Evolutionary conservation across 2,113 vertebrate genomes (phyloP).

Genomic region (Podiceps cristatus): DNA sequence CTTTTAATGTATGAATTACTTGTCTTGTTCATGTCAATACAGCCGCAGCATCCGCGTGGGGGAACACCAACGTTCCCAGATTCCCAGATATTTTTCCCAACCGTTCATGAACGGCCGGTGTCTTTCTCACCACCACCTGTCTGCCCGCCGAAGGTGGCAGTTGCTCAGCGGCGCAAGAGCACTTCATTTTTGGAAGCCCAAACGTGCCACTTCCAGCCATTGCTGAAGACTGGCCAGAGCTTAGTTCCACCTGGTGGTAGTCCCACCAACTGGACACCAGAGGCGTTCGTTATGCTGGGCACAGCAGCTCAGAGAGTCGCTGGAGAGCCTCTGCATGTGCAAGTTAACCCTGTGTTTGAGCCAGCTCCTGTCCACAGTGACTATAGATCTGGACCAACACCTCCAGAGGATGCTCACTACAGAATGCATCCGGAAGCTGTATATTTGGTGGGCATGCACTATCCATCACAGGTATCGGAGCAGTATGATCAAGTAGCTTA

Average conservation of each 20-base stretch:
- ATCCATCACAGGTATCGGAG: slow-evolving; percentile 78
- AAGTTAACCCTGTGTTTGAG: slow-evolving; percentile 80
- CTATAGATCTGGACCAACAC: slow-evolving; percentile 83
- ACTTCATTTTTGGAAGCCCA: slow-evolving; percentile 97
- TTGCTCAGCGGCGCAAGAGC: slow-evolving; percentile 94
- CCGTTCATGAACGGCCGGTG: slow-evolving; percentile 92
- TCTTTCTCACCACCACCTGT: slow-evolving; percentile 96
- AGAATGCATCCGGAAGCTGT: slow-evolving; percentile 87
- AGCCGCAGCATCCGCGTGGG: slow-evolving; percentile 92
- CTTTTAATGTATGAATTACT: slow-evolving; percentile 87
- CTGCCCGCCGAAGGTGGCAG: slow-evolving; percentile 89
- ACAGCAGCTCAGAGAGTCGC: slow-evolving; percentile 83
- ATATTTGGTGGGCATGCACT: slow-evolving; percentile 80
- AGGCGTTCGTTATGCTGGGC: slow-evolving; percentile 80
- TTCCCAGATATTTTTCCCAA: slow-evolving; percentile 89
- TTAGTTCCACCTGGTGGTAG: slow-evolving; percentile 86
- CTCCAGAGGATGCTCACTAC: slow-evolving; percentile 85
- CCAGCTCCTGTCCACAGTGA: slow-evolving; percentile 84
- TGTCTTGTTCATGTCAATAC: slow-evolving; percentile 96
- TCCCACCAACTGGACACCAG: slow-evolving; percentile 78
- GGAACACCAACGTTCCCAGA: slow-evolving; percentile 88
- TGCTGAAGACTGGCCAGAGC: slow-evolving; percentile 88
- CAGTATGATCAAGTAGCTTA: slow-evolving; percentile 75
- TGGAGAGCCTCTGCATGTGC: slow-evolving; percentile 84
- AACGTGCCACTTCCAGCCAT: slow-evolving; percentile 90